Conservation (phyloP, 2,888 invertebrate genomes). For the Carpatolechia fugitivella region DNA sequence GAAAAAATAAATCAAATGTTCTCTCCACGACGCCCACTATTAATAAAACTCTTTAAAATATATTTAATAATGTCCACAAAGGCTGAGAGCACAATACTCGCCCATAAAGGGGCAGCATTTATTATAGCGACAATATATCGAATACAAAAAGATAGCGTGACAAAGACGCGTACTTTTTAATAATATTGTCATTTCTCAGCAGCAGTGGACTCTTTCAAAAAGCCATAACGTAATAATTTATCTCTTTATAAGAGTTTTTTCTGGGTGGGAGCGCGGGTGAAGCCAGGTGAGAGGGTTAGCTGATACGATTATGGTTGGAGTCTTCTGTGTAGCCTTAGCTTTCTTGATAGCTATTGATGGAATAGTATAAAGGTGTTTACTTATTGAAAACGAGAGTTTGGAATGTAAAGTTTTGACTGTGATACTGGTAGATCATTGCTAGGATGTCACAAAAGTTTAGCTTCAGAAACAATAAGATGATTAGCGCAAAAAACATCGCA, state of each 20-base stretch:
- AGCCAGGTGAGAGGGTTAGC: conserved; percentile 75
- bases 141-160: conserved; percentile 79
- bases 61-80: conserved; percentile 80
- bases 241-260: conserved; percentile 78
- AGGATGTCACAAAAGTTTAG: too few relatives aligned
- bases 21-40: conserved; percentile 74
- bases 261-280: conserved; percentile 61
- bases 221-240: conserved; percentile 78
- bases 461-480: too few relatives aligned
- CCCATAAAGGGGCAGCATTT: conserved; percentile 77
- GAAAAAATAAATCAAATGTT: conserved; percentile 78
- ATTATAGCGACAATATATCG: conserved; percentile 78
- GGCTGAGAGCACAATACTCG: conserved; percentile 69
- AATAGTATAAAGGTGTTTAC: neutral
- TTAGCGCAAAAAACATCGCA: too few relatives aligned
- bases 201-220: conserved; percentile 80
- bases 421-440: too few relatives aligned
- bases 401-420: too few relatives aligned
- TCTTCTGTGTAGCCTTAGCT: conserved; percentile 25
- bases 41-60: conserved; percentile 79
- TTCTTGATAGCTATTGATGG: neutral
- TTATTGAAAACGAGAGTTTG: neutral
- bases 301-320: conserved; percentile 32
- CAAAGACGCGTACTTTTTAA: conserved; percentile 79
- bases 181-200: conserved; percentile 80